Percentiles rank a stretch among this genome's conserved stretches.
phyloP scores from a whole-genome alignment of 2,888 invertebrate genomes.

The Drosophila glabriapex region DNA sequence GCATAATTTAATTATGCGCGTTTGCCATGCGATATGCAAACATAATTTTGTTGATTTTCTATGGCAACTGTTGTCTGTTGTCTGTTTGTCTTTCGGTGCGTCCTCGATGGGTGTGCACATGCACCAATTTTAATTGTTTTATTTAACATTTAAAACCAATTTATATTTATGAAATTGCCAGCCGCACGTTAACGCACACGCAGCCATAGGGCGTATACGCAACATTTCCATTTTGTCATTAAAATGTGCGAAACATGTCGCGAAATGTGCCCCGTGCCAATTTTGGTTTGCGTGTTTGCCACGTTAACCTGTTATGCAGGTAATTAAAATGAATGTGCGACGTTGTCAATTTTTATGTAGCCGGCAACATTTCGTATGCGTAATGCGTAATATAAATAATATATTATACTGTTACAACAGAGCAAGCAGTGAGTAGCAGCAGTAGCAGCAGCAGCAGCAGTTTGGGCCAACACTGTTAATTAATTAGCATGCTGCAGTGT shows the following conservation, averaged over 20 bases:
- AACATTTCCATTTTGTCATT: conserved; percentile 71
- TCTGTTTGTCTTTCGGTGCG: neutral
- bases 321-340: conserved; percentile 72
- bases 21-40: conserved; percentile 57
- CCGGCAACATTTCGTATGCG: conserved; percentile 53
- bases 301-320: conserved; percentile 62
- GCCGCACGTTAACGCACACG: conserved; percentile 18
- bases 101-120: neutral
- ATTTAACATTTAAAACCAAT: conserved; percentile 82
- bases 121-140: conserved; percentile 74
- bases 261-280: conserved; percentile 54
- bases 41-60: conserved; percentile 54
- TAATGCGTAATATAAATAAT: conserved; percentile 70
- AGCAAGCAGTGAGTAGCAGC: neutral
- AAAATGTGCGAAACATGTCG: conserved; percentile 65
- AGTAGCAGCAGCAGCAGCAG: neutral
- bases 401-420: conserved; percentile 53
- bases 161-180: conserved; percentile 78
- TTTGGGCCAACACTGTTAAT: conserved; percentile 54
- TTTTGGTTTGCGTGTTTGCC: conserved; percentile 48
- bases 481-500: conserved; percentile 62
- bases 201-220: conserved; percentile 54
- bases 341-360: conserved; percentile 60
- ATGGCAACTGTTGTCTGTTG: conserved; percentile 9
- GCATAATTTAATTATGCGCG: conserved; percentile 56